Evolutionary conservation across 1,140 invertebrate genomes (phyloP).

Genomic region (Leptoteleia sp.): DNA sequence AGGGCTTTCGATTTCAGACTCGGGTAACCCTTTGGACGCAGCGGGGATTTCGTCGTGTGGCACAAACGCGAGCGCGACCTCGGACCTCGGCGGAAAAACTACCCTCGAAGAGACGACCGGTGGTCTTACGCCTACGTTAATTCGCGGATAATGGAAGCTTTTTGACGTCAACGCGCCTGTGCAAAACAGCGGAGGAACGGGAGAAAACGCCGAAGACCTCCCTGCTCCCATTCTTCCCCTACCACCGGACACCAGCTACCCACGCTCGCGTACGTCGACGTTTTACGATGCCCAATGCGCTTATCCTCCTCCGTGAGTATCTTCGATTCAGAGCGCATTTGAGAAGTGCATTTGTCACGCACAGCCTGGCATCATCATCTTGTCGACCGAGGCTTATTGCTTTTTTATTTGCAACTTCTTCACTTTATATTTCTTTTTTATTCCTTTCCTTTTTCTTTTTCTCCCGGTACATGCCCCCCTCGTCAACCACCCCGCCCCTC

Average conservation of each 20-base stretch:
- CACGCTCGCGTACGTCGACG: conserved; percentile 46
- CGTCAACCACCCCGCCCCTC: too few species aligned
- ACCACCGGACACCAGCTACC: conserved; percentile 12
- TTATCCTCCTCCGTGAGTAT: conserved; percentile 25
- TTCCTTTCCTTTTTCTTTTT: too few species aligned
- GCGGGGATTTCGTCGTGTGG: background rate
- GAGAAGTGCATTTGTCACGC: conserved; percentile 23
- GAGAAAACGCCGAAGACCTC: conserved; percentile 47
- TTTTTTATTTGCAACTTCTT: conserved; percentile 12
- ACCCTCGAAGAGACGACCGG: conserved; percentile 65
- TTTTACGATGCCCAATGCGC: conserved; percentile 26
- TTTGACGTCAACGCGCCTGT: conserved; percentile 69
- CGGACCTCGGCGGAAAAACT: conserved; percentile 54
- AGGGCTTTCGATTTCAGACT: background rate
- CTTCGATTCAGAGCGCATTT: conserved; percentile 43
- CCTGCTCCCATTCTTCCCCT: background rate
- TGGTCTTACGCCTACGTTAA: conserved; percentile 70
- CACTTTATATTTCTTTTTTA: too few species aligned
- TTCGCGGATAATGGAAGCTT: conserved; percentile 70
- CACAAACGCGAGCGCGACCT: conserved; percentile 18
- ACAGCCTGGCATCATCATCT: conserved; percentile 6
- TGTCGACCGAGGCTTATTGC: conserved; percentile 17
- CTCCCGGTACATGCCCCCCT: too few species aligned
- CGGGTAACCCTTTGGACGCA: background rate
- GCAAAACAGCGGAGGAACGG: conserved; percentile 45